Evolutionary conservation across 2,797 vertebrate species (phyloP).

Genomic region (Lagodon rhomboides): DNA sequence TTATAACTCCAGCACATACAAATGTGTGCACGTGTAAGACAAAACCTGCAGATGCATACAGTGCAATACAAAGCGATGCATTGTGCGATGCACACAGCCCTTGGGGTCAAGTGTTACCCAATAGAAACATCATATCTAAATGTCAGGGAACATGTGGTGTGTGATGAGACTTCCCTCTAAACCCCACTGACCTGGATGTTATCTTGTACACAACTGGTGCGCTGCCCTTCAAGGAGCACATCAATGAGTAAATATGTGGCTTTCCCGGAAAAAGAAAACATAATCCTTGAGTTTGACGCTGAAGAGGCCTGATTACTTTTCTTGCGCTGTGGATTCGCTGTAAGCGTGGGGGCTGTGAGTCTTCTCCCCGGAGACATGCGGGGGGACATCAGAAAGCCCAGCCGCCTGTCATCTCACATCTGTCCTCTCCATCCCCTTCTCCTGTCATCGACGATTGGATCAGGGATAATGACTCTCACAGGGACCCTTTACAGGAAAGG

Average conservation of each 20-base stretch:
- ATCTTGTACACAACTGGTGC: constrained; percentile 70
- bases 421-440: constrained; percentile 60
- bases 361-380: constrained; percentile 56
- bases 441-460: constrained; percentile 73
- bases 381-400: constrained; percentile 71
- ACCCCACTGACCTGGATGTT: constrained; percentile 67
- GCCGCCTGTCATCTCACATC: constrained; percentile 75
- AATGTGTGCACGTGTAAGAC: neutral
- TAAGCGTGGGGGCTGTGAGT: constrained; percentile 51
- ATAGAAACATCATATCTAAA: constrained; percentile 66
- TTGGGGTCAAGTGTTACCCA: constrained; percentile 53
- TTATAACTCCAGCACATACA: neutral
- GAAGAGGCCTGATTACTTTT: constrained; percentile 76
- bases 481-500: constrained; percentile 72
- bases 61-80: constrained; percentile 7
- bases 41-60: constrained; percentile 7
- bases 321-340: constrained; percentile 63
- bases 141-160: constrained; percentile 64
- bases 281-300: constrained; percentile 72
- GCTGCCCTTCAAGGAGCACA: constrained; percentile 66
- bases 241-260: constrained; percentile 70
- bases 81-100: neutral
- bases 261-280: constrained; percentile 72
- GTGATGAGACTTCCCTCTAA: constrained; percentile 52
- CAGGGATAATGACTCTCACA: constrained; percentile 78